Evolutionary conservation across 2,888 invertebrate genomes (phyloP).

Genomic region (Drosophila siamana): DNA sequence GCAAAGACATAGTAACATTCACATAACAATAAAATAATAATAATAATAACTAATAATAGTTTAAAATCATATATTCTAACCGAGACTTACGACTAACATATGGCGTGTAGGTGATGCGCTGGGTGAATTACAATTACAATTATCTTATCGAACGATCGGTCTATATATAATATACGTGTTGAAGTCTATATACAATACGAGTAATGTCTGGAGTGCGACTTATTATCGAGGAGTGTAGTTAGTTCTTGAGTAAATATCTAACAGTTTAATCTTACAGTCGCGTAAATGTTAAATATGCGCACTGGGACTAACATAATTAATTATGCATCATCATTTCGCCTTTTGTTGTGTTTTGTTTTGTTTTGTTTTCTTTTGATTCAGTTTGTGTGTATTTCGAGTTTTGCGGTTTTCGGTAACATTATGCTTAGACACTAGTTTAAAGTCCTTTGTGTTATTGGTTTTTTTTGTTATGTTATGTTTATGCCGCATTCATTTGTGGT

Average conservation of each 20-base stretch:
- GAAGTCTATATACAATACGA: conserved; percentile 64
- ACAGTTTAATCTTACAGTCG: conserved; percentile 23
- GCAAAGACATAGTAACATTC: conserved; percentile 60
- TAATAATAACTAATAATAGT: conserved; percentile 25
- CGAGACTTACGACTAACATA: conserved; percentile 52
- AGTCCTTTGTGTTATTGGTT: conserved; percentile 71
- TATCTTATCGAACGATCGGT: conserved; percentile 18
- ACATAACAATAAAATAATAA: conserved; percentile 37
- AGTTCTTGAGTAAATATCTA: conserved; percentile 26
- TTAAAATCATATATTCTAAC: conserved; percentile 22
- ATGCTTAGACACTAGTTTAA: conserved; percentile 73
- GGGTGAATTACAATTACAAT: conserved; percentile 40
- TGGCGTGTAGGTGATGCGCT: conserved; percentile 67
- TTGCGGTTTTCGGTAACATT: conserved; percentile 41
- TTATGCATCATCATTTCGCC: conserved; percentile 10
- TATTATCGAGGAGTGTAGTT: conserved; percentile 44
- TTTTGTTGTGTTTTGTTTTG: too few relatives aligned
- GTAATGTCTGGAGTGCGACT: conserved; percentile 29
- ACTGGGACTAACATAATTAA: conserved; percentile 35
- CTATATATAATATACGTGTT: conserved; percentile 17
- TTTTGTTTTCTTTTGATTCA: too few relatives aligned
- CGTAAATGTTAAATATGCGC: conserved; percentile 29
- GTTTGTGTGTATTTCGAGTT: conserved; percentile 34
- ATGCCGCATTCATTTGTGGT: too few relatives aligned
- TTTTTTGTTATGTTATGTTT: too few relatives aligned